Percentiles rank a stretch among this genome's conserved stretches.
Conservation (phyloP, 2,797 vertebrate species). For the Mormyrops boulengeri region DNA sequence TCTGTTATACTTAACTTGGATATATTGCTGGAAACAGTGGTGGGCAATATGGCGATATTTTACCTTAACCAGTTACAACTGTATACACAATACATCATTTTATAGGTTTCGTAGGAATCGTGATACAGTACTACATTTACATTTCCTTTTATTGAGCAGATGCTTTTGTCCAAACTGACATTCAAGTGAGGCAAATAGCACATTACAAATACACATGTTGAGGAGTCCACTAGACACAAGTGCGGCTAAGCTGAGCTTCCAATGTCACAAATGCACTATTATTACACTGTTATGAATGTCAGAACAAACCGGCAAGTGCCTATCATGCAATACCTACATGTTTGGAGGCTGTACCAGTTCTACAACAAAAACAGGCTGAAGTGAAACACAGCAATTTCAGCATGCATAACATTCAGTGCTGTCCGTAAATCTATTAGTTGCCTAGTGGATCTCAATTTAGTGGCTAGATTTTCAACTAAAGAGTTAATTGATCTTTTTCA, state of each 20-base stretch:
- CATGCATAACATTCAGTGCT: neutral
- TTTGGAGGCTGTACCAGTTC: neutral
- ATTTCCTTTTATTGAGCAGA: neutral
- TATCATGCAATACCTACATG: neutral
- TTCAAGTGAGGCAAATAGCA: neutral
- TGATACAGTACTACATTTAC: neutral
- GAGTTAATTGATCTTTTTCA: neutral
- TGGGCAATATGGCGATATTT: neutral
- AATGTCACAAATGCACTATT: neutral
- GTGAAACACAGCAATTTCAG: neutral
- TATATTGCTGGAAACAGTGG: neutral
- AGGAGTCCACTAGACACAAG: neutral
- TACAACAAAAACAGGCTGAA: neutral
- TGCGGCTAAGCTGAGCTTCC: neutral
- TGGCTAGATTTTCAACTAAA: neutral
- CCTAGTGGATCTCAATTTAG: neutral
- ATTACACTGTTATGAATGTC: neutral
- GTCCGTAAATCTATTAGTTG: neutral
- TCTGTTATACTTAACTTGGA: neutral
- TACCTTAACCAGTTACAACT: neutral
- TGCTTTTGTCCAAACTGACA: neutral
- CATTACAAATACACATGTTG: neutral
- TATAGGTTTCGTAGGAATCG: neutral
- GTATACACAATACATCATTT: neutral
- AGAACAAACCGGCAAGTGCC: neutral